Base-by-base conservation (phyloP, 2,113 vertebrate genomes). In the Bufo gargarizans region DNA sequence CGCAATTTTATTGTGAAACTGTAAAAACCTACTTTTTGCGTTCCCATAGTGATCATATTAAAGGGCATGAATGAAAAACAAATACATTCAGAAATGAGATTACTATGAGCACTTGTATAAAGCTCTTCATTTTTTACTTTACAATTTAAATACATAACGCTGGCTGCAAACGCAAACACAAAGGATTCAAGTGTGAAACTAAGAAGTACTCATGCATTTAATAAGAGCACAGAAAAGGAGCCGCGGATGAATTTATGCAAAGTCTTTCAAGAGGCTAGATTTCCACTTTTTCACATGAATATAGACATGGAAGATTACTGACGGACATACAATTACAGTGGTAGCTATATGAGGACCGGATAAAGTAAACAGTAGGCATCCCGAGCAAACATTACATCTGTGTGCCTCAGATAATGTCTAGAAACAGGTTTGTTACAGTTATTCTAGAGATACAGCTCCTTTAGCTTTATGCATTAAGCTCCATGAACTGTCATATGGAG, bases 271-370 rank as follows among this genome's bases (percentile, higher is more conserved):
- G 33, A 72, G 69, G 33, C 43, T 1, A 45, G 14, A 45, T 45
- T 72, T 72, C 69, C 43, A 72, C 69, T 72, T 71, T n/a, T 71
- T 72, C 43, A 45, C 12, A 72, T 72, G 69, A 72, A 45, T 45
- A 72, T 1, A 43, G 69, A 72, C n/a, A 33, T 33, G 14, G 69
- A 33, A 7, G 69, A 72, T 45, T 72, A 33, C 17, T 13, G 69
- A 72, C 6, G 33, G 6, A 13, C 16, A 72, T 72, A 45, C 6
- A 45, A 45, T 72, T 16, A 72, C 20, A 72, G 1, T 3, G 13
- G 16, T 0, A 22, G 22, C n/a, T 72, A 14, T 33, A 4, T 43
- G 22, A 71, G 4, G 43, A 14, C 9, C 33, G 67, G 67, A 71
- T 71, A 11, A 71, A 71, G 11, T 4, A 22, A 71, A 58, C 9